Evolutionary conservation across 2,113 vertebrate genomes (phyloP), one percentile per base, ranked within the genome.

Genomic region (Nyctibius bracteatus): DNA sequence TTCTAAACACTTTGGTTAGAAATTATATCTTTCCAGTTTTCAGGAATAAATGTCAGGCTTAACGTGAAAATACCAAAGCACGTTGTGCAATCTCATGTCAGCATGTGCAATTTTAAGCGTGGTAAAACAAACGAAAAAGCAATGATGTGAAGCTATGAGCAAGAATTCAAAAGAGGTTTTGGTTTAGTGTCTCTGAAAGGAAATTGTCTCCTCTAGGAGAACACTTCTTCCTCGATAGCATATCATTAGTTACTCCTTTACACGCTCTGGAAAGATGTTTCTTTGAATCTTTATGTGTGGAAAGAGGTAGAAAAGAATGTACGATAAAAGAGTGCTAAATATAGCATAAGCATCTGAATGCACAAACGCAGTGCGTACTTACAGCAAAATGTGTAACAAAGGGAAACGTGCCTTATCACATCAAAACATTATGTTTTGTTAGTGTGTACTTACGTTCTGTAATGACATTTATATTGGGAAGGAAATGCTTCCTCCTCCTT

Each of bases 211-310:
- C 86, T 94, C 80, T 25, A 89, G 80, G 63, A 96, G 95, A 85
- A 82, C 61, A 8, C 70, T 87, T 68, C 92, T 92, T 89, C 81
- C 96, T 94, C 25, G 17, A 89, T 81, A 92, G 81, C 72, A 41
- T 82, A 72, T 95, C 94, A 82, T 95, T 92, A 96, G 67, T 51
- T 87, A 65, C 72, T 92, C 89, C 96, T 95, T 92, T 80, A 28
- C 88, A 75, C 8, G 73, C 86, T 82, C 52, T 15, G 66, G 77
- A 79, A 92, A 94, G 86, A 94, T 82, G 78, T 85, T 92, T 19
- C 88, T 95, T 92, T 92, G 91, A 75, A 39, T 94, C 85, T 92
- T 67, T 92, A 23, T 74, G 63, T 59, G 90, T 49, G 90, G 92
- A 92, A 83, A 79, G 88, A 94, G 65, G 91, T 94, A 95, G 95